A percentile compares a stretch with the other conserved stretches of the same genome.
Conservation (phyloP, 2,888 invertebrate species). For the Melanargia galathea region DNA sequence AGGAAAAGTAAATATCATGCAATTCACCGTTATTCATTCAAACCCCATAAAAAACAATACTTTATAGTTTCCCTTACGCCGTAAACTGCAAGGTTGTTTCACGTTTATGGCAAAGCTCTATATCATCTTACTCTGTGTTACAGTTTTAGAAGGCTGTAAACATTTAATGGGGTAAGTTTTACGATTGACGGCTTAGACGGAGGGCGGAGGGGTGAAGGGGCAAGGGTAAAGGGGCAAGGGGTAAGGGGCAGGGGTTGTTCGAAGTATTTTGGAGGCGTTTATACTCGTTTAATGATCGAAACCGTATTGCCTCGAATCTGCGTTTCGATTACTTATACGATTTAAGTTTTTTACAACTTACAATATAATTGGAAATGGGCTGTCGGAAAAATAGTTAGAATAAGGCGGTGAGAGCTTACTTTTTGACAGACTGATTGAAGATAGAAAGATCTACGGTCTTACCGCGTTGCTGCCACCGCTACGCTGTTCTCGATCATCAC, state of each 20-base stretch:
- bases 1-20: neutral
- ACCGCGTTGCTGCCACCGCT: too few relatives aligned
- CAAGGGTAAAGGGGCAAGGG: constrained; percentile 24
- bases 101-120: constrained; percentile 41
- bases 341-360: constrained; percentile 5
- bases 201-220: constrained; percentile 25
- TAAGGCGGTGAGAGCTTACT: neutral
- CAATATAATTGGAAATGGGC: constrained; percentile 6
- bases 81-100: constrained; percentile 16
- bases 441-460: too few relatives aligned
- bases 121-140: constrained; percentile 33
- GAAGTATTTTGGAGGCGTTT: constrained; percentile 33
- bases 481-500: too few relatives aligned
- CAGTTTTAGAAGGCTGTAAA: constrained; percentile 64
- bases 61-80: constrained; percentile 37
- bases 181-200: constrained; percentile 49
- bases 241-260: constrained; percentile 25
- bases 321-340: constrained; percentile 23
- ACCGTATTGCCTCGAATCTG: constrained; percentile 33
- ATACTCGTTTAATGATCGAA: constrained; percentile 37
- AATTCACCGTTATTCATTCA: neutral
- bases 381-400: neutral
- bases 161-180: constrained; percentile 76
- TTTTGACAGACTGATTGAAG: too few relatives aligned
- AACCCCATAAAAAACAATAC: constrained; percentile 17